phyloP scores from a whole-genome alignment of 1,140 invertebrate genomes.

The Pogonomyrmex californicus region DNA sequence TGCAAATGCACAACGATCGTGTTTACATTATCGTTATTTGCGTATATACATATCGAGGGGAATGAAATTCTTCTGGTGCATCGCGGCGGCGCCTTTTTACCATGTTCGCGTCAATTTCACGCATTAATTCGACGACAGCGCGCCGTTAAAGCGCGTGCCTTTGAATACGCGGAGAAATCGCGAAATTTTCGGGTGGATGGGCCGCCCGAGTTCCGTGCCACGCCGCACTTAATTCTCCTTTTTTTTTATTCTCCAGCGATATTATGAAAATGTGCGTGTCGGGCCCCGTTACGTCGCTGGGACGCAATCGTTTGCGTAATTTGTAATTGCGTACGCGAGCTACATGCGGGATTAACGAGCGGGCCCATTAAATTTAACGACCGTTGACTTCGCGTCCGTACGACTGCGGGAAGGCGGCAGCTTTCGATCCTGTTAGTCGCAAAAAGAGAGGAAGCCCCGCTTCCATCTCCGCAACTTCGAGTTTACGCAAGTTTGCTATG shows the following conservation, averaged over 20 bases:
- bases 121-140: conserved; percentile 42
- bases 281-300: conserved; percentile 28
- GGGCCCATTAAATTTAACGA: conserved; percentile 78
- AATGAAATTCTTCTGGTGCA: not conserved
- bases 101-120: conserved; percentile 15
- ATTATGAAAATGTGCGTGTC: conserved; percentile 70
- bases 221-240: conserved; percentile 28
- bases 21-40: conserved; percentile 43
- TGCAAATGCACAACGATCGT: conserved; percentile 15
- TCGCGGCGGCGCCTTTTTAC: conserved; percentile 21
- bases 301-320: conserved; percentile 74
- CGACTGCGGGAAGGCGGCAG: conserved; percentile 58
- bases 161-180: conserved; percentile 7
- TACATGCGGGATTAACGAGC: conserved; percentile 75
- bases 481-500: conserved; percentile 25
- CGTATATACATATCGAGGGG: not conserved
- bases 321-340: conserved; percentile 76
- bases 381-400: conserved; percentile 72
- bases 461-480: not conserved
- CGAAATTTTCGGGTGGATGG: conserved; percentile 45
- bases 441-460: conserved; percentile 38
- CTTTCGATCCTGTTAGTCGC: conserved; percentile 33
- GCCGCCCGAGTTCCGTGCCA: conserved; percentile 34
- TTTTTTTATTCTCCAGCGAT: conserved; percentile 12
- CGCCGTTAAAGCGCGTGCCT: conserved; percentile 32